phyloP scores from a whole-genome alignment of 2,888 invertebrate species.

The Pelosia muscerda region DNA sequence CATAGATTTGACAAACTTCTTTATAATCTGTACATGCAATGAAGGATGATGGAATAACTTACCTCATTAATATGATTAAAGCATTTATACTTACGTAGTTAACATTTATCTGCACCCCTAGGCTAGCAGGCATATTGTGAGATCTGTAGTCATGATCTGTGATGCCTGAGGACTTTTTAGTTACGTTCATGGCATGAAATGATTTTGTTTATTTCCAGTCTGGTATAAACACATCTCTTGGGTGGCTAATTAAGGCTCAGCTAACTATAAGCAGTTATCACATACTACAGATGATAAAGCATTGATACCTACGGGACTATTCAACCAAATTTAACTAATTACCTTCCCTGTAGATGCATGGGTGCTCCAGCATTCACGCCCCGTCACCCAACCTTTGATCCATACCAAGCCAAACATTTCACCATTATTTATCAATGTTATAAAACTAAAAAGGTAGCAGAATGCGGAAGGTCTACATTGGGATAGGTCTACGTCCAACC shows the following conservation, averaged over 20 bases:
- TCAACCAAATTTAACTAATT: not conserved
- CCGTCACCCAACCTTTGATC: not conserved
- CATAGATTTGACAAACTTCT: not conserved
- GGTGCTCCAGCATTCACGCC: not conserved
- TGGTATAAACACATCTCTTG: too few species aligned
- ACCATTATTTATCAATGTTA: too few species aligned
- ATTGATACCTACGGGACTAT: not conserved
- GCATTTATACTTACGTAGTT: not conserved
- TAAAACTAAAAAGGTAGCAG: too few species aligned
- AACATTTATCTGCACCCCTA: not conserved
- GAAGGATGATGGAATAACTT: not conserved
- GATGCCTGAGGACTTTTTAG: not conserved
- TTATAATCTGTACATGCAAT: conserved; percentile 1
- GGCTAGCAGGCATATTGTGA: not conserved
- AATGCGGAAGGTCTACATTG: too few species aligned
- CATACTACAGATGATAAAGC: not conserved
- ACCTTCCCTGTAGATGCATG: not conserved
- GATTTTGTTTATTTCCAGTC: not conserved
- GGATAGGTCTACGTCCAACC: too few species aligned
- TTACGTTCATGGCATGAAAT: not conserved
- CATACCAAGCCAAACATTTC: too few species aligned
- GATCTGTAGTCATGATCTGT: not conserved
- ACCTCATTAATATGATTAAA: not conserved
- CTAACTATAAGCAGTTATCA: too few species aligned
- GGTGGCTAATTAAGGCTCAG: too few species aligned